Evolutionary conservation across 1,140 invertebrate species (phyloP).

Genomic region (Lepidurus couesii): DNA sequence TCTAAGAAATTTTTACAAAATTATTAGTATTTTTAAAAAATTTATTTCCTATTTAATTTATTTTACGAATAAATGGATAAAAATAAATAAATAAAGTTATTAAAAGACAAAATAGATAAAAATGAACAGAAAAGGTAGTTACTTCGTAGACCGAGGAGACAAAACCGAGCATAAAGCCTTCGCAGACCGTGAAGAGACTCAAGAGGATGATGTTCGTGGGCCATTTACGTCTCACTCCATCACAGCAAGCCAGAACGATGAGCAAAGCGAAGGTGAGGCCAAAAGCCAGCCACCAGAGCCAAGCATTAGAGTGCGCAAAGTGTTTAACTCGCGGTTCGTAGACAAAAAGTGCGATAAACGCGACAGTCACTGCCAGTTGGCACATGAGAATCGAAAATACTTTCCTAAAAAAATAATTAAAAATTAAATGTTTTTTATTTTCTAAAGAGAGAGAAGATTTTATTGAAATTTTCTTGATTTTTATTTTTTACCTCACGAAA

Average conservation of each 20-base stretch:
- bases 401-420: constrained; percentile 42
- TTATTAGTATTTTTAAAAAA: no score
- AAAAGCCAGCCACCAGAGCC: constrained; percentile 42
- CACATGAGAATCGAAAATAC: constrained; percentile 52
- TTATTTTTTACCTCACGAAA: constrained; percentile 33
- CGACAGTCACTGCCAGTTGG: constrained; percentile 51
- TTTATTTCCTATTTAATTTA: neutral
- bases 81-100: constrained; percentile 29
- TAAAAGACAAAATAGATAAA: constrained; percentile 25
- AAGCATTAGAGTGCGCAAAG: constrained; percentile 39
- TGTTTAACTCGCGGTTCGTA: constrained; percentile 46
- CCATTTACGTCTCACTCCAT: constrained; percentile 46
- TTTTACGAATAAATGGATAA: neutral
- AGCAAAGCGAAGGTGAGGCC: constrained; percentile 43
- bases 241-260: constrained; percentile 51
- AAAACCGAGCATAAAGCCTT: constrained; percentile 69
- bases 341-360: constrained; percentile 49
- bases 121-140: constrained; percentile 31
- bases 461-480: neutral
- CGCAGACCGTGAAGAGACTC: constrained; percentile 52
- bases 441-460: neutral
- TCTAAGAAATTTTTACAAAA: constrained; percentile 33
- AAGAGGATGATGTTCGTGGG: constrained; percentile 52
- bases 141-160: constrained; percentile 39
- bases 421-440: neutral